phyloP scores from a whole-genome alignment of 2,113 vertebrate genomes.

The Cochlearius cochlearius region DNA sequence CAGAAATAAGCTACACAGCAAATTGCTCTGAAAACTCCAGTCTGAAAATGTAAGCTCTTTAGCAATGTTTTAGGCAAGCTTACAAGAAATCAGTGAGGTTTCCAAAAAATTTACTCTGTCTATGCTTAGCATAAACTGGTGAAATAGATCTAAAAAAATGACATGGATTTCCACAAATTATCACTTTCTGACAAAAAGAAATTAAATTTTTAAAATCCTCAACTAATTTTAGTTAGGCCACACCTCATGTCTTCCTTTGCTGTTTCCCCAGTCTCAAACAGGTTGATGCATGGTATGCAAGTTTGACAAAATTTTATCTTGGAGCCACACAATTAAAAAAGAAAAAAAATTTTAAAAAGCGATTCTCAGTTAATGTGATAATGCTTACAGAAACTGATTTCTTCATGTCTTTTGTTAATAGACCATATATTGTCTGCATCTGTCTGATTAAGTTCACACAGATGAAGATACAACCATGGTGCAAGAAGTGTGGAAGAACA shows the following conservation, averaged over 20 bases:
- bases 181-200: neutral
- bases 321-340: neutral
- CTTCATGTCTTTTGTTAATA: neutral
- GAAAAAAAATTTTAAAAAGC: rapidly evolving
- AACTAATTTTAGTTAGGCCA: neutral
- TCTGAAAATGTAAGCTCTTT: neutral
- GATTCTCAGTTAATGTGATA: neutral
- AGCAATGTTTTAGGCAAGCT: neutral
- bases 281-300: neutral
- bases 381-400: neutral
- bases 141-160: neutral
- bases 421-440: neutral
- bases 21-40: neutral
- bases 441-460: neutral
- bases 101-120: neutral
- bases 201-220: neutral
- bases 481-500: neutral
- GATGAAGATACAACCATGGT: neutral
- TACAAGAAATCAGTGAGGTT: neutral
- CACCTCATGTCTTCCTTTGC: neutral
- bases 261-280: neutral
- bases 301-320: neutral
- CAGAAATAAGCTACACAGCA: neutral
- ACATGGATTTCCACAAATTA: neutral
- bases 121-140: neutral